Evolutionary conservation across 2,888 invertebrate genomes (phyloP).

Genomic region (Nemurella pictetii): DNA sequence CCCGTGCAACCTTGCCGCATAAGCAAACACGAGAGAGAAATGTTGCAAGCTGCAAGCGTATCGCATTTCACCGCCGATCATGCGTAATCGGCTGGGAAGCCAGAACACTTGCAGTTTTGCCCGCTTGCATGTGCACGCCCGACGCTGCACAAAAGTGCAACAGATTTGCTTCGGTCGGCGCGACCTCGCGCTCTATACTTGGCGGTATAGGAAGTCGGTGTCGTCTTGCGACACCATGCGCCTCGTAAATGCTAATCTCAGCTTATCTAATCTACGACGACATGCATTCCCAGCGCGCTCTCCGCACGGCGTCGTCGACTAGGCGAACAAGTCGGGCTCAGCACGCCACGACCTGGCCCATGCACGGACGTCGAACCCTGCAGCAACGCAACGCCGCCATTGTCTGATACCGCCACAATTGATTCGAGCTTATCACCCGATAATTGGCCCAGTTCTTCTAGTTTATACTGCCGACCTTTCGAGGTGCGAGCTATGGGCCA

Average conservation of each 20-base stretch:
- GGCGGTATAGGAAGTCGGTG: background rate
- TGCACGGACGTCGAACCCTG: background rate
- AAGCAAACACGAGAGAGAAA: background rate
- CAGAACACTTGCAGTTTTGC: background rate
- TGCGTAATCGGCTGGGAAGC: background rate
- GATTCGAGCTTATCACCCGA: background rate
- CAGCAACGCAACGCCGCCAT: background rate
- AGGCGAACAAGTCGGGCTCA: no score
- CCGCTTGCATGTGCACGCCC: background rate
- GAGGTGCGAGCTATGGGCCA: background rate
- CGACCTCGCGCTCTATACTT: background rate
- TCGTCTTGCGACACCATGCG: background rate
- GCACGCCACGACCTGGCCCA: background rate
- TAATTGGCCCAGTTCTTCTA: background rate
- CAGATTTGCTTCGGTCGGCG: background rate
- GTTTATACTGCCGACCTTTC: background rate
- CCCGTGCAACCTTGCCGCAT: background rate
- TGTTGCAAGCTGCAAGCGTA: background rate
- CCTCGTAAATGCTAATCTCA: background rate
- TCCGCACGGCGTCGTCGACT: background rate
- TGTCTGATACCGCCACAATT: background rate
- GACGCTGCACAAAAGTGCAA: background rate
- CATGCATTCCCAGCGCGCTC: background rate
- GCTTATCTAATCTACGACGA: background rate
- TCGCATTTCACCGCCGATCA: background rate